phyloP scores from a whole-genome alignment of 2,888 invertebrate species.

The Ischnura elegans region DNA sequence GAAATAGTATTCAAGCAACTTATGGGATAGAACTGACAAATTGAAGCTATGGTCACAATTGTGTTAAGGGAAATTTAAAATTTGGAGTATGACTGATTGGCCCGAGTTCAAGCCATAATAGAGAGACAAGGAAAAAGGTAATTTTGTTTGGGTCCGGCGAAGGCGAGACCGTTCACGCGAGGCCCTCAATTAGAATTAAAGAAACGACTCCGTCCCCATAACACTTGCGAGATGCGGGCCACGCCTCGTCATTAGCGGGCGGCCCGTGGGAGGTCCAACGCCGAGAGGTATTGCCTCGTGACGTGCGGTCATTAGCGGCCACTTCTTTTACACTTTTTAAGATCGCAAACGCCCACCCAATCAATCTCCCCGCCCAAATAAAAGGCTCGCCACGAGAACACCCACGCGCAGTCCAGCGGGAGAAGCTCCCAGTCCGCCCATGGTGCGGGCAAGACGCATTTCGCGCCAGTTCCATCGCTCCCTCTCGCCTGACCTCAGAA shows the following conservation, averaged over 20 bases:
- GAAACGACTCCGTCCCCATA: not conserved
- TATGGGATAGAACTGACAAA: too few species aligned
- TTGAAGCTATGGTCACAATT: too few species aligned
- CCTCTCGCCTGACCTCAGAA: not conserved
- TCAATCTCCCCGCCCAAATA: not conserved
- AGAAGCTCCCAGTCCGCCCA: not conserved
- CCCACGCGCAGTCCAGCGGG: not conserved
- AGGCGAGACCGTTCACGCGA: too few species aligned
- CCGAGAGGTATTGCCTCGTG: conserved; percentile 55
- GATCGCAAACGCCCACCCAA: not conserved
- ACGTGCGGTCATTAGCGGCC: conserved; percentile 39
- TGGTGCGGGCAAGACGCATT: not conserved
- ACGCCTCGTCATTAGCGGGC: conserved; percentile 54
- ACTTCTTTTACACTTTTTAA: not conserved
- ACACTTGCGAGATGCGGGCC: not conserved
- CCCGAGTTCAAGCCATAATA: too few species aligned
- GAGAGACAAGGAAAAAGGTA: too few species aligned
- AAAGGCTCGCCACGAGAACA: not conserved
- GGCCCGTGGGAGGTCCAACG: conserved; percentile 49
- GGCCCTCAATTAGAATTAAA: too few species aligned
- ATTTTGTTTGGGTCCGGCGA: too few species aligned
- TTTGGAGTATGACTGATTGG: too few species aligned
- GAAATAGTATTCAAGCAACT: too few species aligned
- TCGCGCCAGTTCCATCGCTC: not conserved
- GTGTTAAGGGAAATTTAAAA: too few species aligned